These are phyloP conservation scores for Dorcus parallelipipedus DNA, from an alignment of 2,888 invertebrate genomes.

Conservation along the genomic window DNA sequence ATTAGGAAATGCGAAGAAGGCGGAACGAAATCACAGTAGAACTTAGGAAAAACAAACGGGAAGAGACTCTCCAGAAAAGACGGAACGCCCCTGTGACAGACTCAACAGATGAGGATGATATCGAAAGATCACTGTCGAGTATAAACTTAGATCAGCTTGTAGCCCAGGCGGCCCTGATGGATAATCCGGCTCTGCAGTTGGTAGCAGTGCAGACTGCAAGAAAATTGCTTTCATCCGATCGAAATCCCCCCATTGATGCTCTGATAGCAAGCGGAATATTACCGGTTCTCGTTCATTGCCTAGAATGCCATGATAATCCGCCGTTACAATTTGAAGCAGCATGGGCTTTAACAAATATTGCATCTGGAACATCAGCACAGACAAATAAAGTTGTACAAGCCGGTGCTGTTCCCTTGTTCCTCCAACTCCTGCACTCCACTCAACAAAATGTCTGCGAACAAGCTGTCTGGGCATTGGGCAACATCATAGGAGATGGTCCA, in stretches of 20 bases:
- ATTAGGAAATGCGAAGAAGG: conserved; percentile 93
- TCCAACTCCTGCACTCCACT: conserved; percentile 85
- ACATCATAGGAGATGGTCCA: conserved; percentile 92
- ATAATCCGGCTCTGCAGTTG: conserved; percentile 78
- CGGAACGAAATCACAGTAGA: conserved; percentile 96
- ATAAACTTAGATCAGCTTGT: conserved; percentile 81
- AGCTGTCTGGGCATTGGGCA: conserved; percentile 97
- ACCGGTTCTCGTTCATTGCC: conserved; percentile 81
- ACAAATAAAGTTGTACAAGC: conserved; percentile 89
- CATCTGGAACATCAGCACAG: conserved; percentile 74
- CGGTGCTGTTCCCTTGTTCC: conserved; percentile 93
- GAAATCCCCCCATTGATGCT: conserved; percentile 97
- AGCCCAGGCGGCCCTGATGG: conserved; percentile 76
- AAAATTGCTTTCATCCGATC: conserved; percentile 93
- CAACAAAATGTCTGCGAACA: conserved; percentile 99
- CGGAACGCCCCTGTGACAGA: conserved; percentile 91
- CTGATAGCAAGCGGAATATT: conserved; percentile 92
- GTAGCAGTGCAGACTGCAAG: conserved; percentile 92
- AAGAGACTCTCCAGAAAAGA: conserved; percentile 93
- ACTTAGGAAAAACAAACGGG: conserved; percentile 95
- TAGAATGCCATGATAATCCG: conserved; percentile 82
- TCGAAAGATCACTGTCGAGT: conserved; percentile 64
- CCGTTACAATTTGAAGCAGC: conserved; percentile 95
- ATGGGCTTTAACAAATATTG: conserved; percentile 94
- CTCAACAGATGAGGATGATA: conserved; percentile 78